Conservation (phyloP, 2,888 invertebrate species). For the Polydesmus complanatus region DNA sequence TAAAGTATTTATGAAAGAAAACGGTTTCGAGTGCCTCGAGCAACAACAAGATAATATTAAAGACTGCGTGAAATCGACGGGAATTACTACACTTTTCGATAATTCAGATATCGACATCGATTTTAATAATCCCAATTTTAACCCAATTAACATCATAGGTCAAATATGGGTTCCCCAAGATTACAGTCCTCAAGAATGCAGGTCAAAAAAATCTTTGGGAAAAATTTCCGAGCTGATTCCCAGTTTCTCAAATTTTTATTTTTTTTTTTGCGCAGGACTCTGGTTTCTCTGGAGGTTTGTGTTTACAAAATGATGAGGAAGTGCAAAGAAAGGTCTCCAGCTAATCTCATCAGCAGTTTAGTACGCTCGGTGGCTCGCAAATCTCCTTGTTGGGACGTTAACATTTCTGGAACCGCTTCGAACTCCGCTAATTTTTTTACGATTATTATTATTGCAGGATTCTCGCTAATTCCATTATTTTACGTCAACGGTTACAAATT, state of each 20-base stretch:
- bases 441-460: no score
- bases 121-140: neutral
- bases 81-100: neutral
- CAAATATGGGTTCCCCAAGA: conserved; percentile 9
- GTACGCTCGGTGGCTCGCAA: neutral
- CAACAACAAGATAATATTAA: neutral
- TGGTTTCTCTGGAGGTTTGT: conserved; percentile 9
- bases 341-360: conserved; percentile 6
- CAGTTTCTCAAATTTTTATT: neutral
- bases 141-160: neutral
- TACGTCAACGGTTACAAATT: no score
- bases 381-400: conserved; percentile 8
- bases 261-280: neutral
- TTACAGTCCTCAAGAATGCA: conserved; percentile 7
- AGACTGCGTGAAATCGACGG: conserved; percentile 1
- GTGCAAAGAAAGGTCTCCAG: conserved; percentile 3
- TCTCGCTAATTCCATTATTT: no score
- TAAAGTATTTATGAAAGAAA: conserved; percentile 2
- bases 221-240: neutral
- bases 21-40: conserved; percentile 3
- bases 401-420: no score
- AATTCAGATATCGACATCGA: neutral
- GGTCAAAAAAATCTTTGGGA: neutral
- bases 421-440: no score
- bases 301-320: conserved; percentile 1